Percentiles rank a stretch among this genome's conserved stretches.
Conservation (phyloP, 2,888 invertebrate species). For the Linhomoeus sp. region DNA sequence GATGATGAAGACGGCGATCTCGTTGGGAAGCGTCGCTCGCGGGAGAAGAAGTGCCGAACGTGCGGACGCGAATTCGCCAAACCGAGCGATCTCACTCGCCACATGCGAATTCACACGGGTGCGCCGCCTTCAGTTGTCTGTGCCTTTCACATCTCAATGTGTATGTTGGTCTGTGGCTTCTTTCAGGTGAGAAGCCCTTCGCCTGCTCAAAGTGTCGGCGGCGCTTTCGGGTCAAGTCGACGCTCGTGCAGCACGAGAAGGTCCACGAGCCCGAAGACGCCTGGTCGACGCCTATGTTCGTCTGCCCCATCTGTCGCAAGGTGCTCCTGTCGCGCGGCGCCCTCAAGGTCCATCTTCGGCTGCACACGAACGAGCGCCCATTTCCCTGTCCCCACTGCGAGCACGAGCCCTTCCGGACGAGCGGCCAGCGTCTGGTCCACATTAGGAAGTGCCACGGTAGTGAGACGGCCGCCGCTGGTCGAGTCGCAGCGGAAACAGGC, state of each 20-base stretch:
- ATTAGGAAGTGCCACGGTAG: slow-evolving; percentile 34
- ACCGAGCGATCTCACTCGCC: slow-evolving; percentile 44
- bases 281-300: no score
- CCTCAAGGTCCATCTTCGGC: slow-evolving; percentile 26
- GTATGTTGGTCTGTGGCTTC: no score
- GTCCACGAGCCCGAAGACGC: neutral
- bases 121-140: neutral
- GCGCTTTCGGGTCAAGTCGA: slow-evolving; percentile 3
- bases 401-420: slow-evolving; percentile 41
- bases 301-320: slow-evolving; percentile 37
- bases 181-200: slow-evolving; percentile 3
- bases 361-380: slow-evolving; percentile 36
- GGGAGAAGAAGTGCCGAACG: slow-evolving; percentile 22
- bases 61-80: slow-evolving; percentile 41
- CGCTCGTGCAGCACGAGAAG: neutral
- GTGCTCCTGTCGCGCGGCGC: slow-evolving; percentile 31
- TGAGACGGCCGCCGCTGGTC: slow-evolving; percentile 35
- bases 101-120: slow-evolving; percentile 47
- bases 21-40: no score
- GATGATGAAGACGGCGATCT: no score
- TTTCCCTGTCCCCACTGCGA: slow-evolving; percentile 64
- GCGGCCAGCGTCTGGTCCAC: slow-evolving; percentile 46
- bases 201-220: neutral
- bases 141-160: no score
- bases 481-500: neutral